Evolutionary conservation across 2,888 invertebrate species (phyloP).

Genomic region (Apocheima hispidaria): DNA sequence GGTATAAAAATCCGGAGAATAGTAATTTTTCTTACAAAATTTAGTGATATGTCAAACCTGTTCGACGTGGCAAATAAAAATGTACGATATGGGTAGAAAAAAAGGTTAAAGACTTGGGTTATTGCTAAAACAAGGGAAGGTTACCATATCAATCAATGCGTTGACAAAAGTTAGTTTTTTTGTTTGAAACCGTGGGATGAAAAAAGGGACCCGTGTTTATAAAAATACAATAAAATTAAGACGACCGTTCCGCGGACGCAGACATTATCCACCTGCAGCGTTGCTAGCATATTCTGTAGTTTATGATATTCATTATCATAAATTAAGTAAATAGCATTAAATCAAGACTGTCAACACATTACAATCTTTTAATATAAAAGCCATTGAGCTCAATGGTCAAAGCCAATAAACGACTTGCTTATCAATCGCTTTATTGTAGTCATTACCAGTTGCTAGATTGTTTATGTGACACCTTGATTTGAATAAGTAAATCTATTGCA

Average conservation of each 20-base stretch:
- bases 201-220: constrained; percentile 81
- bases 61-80: constrained; percentile 83
- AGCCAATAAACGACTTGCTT: constrained; percentile 17
- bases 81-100: constrained; percentile 72
- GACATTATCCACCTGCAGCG: constrained; percentile 21
- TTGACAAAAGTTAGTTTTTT: constrained; percentile 81
- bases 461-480: constrained; percentile 27
- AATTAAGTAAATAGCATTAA: constrained; percentile 30
- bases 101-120: constrained; percentile 73
- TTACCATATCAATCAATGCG: constrained; percentile 84
- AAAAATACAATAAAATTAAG: constrained; percentile 75
- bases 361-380: constrained; percentile 22
- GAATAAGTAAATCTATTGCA: constrained; percentile 19
- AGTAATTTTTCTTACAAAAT: constrained; percentile 84
- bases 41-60: constrained; percentile 85
- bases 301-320: constrained; percentile 26
- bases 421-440: constrained; percentile 24
- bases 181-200: constrained; percentile 69
- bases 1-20: constrained; percentile 79
- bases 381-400: constrained; percentile 16
- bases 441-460: constrained; percentile 16
- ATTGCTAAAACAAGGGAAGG: constrained; percentile 85
- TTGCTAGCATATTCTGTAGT: constrained; percentile 27
- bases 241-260: constrained; percentile 59
- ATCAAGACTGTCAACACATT: constrained; percentile 35